A percentile compares a stretch with the other conserved stretches of the same genome.
phyloP scores from a whole-genome alignment of 2,888 invertebrate genomes.

The Plusia festucae region DNA sequence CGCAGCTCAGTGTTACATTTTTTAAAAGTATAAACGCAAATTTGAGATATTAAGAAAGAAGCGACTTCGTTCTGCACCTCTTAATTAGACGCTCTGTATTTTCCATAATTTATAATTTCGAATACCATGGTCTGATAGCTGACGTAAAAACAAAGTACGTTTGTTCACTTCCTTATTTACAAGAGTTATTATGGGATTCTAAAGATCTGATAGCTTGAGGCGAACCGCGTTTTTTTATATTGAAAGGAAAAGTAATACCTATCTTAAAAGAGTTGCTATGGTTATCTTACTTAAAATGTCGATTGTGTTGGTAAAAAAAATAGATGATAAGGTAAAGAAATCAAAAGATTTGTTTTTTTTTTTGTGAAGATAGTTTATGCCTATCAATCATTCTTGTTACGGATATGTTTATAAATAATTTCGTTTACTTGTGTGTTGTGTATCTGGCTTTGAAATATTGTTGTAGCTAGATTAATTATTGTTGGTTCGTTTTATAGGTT shows the following conservation, averaged over 20 bases:
- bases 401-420: too few species aligned
- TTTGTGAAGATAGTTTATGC: too few species aligned
- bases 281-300: constrained; percentile 41
- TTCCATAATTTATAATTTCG: constrained; percentile 60
- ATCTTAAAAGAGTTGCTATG: constrained; percentile 24
- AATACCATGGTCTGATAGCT: constrained; percentile 52
- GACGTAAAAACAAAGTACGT: constrained; percentile 37
- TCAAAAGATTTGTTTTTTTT: too few species aligned
- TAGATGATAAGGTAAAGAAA: constrained; percentile 44
- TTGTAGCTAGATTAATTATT: too few species aligned
- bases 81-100: constrained; percentile 68
- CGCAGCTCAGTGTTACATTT: constrained; percentile 13
- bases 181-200: constrained; percentile 54
- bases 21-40: constrained; percentile 49
- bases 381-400: too few species aligned
- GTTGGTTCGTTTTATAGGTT: background rate
- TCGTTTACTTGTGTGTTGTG: too few species aligned
- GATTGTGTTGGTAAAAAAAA: constrained; percentile 46
- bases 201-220: constrained; percentile 54
- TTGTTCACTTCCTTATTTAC: constrained; percentile 24
- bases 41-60: constrained; percentile 56
- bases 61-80: constrained; percentile 58
- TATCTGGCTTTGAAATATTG: too few species aligned
- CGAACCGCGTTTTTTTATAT: constrained; percentile 52
- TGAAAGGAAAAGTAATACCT: constrained; percentile 35